Evolutionary conservation across 2,888 invertebrate species (phyloP).

Genomic region (Polymixis lichenea): DNA sequence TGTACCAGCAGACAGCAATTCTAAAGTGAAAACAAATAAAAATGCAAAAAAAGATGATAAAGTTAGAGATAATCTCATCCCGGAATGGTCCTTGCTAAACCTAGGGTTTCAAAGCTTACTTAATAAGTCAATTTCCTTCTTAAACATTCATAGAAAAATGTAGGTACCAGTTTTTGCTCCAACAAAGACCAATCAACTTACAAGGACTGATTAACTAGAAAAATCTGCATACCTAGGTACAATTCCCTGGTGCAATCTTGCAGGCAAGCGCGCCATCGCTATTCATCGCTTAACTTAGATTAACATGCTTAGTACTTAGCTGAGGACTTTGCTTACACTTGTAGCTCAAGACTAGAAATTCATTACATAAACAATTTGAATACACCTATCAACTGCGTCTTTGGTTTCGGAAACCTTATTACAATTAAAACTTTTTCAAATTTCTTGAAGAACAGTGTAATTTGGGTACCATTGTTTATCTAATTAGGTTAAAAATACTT

Average conservation of each 20-base stretch:
- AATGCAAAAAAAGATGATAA: background rate
- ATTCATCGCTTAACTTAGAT: conserved; percentile 22
- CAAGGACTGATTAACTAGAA: conserved; percentile 18
- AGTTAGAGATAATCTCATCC: background rate
- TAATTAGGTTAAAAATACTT: too few species aligned
- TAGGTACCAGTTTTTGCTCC: background rate
- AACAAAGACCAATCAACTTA: conserved; percentile 23
- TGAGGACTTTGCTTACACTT: conserved; percentile 15
- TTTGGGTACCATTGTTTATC: too few species aligned
- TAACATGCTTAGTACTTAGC: conserved; percentile 14
- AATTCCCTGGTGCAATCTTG: conserved; percentile 24
- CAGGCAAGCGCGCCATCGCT: conserved; percentile 9
- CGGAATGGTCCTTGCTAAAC: background rate
- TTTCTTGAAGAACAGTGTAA: too few species aligned
- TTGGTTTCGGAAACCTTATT: background rate
- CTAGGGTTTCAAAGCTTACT: background rate
- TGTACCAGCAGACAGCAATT: too few species aligned
- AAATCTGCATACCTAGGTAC: conserved; percentile 32
- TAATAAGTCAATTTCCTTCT: background rate
- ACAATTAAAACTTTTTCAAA: too few species aligned
- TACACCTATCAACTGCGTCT: background rate
- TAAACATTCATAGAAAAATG: background rate
- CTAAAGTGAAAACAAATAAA: background rate
- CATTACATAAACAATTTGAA: background rate
- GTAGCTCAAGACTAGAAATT: conserved; percentile 2